Evolutionary conservation across 2,797 vertebrate genomes (phyloP).

Genomic region (Cryptoprocta ferox): DNA sequence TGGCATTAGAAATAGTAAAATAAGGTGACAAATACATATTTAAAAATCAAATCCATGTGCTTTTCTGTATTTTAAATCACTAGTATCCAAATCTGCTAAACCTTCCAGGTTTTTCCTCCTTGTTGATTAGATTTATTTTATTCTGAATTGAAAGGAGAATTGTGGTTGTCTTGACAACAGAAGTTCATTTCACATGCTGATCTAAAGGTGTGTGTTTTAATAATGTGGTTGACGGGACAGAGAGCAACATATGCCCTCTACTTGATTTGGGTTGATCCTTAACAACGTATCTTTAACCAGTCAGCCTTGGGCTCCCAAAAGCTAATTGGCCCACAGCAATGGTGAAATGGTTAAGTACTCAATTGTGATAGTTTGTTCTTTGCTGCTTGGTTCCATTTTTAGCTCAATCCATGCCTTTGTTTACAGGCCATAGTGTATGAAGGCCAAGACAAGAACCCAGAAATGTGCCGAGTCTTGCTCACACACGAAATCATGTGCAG

Average conservation of each 20-base stretch:
- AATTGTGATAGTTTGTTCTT: constrained; percentile 48
- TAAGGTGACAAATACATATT: not conserved
- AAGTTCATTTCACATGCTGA: constrained; percentile 74
- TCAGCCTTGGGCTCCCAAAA: constrained; percentile 49
- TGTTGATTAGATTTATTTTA: constrained; percentile 84
- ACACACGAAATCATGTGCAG: constrained; percentile 99
- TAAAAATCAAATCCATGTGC: constrained; percentile 53
- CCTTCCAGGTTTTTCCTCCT: constrained; percentile 57
- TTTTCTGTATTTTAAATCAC: constrained; percentile 68
- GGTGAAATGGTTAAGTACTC: not conserved
- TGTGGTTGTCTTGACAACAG: constrained; percentile 87
- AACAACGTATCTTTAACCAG: constrained; percentile 63
- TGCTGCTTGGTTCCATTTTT: constrained; percentile 62
- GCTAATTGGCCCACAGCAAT: constrained; percentile 17
- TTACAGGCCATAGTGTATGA: constrained; percentile 96
- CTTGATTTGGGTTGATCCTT: constrained; percentile 73
- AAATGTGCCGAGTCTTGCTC: constrained; percentile 98
- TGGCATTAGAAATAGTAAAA: constrained; percentile 75
- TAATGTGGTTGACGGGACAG: constrained; percentile 57
- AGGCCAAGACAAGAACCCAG: constrained; percentile 98
- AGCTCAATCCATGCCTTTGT: constrained; percentile 82
- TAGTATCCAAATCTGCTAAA: constrained; percentile 72
- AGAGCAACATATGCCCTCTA: constrained; percentile 61
- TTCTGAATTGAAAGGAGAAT: constrained; percentile 86
- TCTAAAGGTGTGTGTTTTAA: constrained; percentile 76